Base-by-base conservation (phyloP, 2,888 invertebrate species). In the Drosophila barbarae region DNA sequence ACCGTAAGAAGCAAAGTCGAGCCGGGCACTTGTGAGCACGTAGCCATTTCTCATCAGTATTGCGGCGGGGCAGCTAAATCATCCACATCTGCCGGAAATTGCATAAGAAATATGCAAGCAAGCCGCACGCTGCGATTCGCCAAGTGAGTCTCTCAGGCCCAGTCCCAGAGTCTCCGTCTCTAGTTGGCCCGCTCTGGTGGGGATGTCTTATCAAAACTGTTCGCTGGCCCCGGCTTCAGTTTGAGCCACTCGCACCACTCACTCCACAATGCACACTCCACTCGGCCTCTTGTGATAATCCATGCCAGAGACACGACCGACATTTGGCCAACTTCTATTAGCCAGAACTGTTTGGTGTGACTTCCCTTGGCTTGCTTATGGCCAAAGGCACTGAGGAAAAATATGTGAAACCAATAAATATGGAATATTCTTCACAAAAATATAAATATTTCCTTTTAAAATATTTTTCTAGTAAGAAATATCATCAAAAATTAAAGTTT, bases 31-130 rank as follows among this genome's bases (percentile, higher is more conserved):
- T 50, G 35, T 36, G 50, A 63, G 78, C 77, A 77, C 77, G 72
- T 78, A 78, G 76, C 71, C 70, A 82, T 82, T 79, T 76, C 77
- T 80, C 80, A 83, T 84, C 76, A 68, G 74, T 15, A 56, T 44
- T 56, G 60, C 63, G 64, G 67, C 51, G 28, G 76, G 74, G 70
- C 69, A 69, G 77, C 72, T 82, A 84, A 82, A 82, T 85, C 75
- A 76, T 78, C 77, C 75, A 78, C 81, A 82, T 77, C 78, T 85
- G 86, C 84, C 85, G 86, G 86, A 85, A 85, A 84, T 85, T 82
- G 82, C 75, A 74, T 73, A 77, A 82, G 57, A 77, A 80, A 76
- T 82, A 73, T 81, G 82, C 82, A 81, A 73, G 73, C 68, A 53
- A 69, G 78, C 73, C 73, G 78, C 73, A 67, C 52, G 59, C 68